Evolutionary conservation across 1,140 invertebrate species (phyloP).

Genomic region (Teleogryllus occipitalis): DNA sequence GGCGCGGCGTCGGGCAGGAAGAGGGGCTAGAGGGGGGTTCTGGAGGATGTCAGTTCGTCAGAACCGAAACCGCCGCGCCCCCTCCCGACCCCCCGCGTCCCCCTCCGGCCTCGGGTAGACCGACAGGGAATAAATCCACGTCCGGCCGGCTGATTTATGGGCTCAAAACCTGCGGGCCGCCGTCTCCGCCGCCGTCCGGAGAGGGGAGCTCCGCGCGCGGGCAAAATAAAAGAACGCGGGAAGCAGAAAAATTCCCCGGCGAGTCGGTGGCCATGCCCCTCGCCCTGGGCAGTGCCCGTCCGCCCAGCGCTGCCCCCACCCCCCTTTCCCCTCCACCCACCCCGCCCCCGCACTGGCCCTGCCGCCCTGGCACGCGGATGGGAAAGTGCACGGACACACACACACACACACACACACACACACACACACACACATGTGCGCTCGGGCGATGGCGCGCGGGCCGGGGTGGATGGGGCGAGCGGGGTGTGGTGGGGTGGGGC

Average conservation of each 20-base stretch:
- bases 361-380: too few relatives aligned
- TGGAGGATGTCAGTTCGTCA: constrained; percentile 3
- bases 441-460: too few relatives aligned
- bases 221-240: constrained; percentile 3
- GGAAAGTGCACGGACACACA: too few relatives aligned
- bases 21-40: neutral
- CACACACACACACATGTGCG: too few relatives aligned
- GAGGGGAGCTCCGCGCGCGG: neutral
- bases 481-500: too few relatives aligned
- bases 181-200: too few relatives aligned
- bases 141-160: neutral
- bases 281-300: too few relatives aligned
- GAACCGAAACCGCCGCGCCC: neutral
- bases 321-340: neutral
- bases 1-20: too few relatives aligned
- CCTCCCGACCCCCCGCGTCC: neutral
- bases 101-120: neutral
- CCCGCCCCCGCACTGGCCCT: too few relatives aligned
- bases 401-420: too few relatives aligned
- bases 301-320: too few relatives aligned
- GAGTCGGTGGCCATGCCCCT: neutral
- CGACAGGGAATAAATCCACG: neutral
- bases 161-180: constrained; percentile 2
- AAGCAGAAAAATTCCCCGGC: neutral
- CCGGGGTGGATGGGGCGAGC: too few relatives aligned